These are phyloP conservation scores for Bruchidius siliquastri DNA, from an alignment of 2,888 invertebrate genomes.

Conservation along the genomic window DNA sequence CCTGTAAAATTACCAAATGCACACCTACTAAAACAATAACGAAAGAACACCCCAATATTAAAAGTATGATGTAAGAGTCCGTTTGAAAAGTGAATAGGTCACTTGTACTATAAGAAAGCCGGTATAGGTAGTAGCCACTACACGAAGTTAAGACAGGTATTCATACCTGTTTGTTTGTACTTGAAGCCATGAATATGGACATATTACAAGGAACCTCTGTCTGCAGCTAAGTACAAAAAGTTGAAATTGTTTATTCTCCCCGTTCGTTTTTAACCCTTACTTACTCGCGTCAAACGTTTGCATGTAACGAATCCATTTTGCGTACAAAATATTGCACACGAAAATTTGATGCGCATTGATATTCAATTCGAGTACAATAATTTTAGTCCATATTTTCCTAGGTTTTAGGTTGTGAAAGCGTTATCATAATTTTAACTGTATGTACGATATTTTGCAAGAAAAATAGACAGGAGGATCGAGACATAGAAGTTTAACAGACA, in stretches of 20 bases:
- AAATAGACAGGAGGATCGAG: too few relatives aligned
- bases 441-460: too few relatives aligned
- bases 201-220: slow-evolving; percentile 70
- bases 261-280: background rate
- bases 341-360: too few relatives aligned
- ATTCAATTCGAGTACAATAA: too few relatives aligned
- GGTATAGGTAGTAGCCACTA: background rate
- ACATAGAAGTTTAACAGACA: too few relatives aligned
- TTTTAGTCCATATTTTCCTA: too few relatives aligned
- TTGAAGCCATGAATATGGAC: slow-evolving; percentile 72
- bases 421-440: too few relatives aligned
- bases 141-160: slow-evolving; percentile 1
- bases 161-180: slow-evolving; percentile 50
- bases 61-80: background rate
- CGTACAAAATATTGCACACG: too few relatives aligned
- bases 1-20: background rate
- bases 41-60: background rate
- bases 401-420: too few relatives aligned
- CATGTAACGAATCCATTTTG: background rate
- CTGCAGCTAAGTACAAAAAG: slow-evolving; percentile 49
- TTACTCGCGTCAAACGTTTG: background rate
- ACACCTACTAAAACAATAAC: background rate
- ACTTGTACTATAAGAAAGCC: background rate
- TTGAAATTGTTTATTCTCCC: slow-evolving; percentile 14
- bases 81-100: background rate